Evolutionary conservation across 2,888 invertebrate genomes (phyloP), one percentile per base, ranked within the genome.

Genomic region (Nomada lathburiana): DNA sequence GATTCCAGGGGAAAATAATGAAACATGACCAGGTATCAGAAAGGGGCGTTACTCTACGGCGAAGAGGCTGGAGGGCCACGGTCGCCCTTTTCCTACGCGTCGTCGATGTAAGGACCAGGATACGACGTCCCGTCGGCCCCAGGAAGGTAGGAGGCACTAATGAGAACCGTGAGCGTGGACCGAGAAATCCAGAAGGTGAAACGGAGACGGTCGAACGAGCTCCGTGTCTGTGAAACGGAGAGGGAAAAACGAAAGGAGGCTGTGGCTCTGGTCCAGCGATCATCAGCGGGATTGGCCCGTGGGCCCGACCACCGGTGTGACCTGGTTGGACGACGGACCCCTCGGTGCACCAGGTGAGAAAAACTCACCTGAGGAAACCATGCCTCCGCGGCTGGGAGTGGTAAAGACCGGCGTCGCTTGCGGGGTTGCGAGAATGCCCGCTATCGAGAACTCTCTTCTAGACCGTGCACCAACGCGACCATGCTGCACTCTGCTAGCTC

Each of bases 1-100:
- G 92, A 92, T 92, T 90, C 88, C 89, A 83, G 86, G 89, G 89
- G 86, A 87, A 91, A 92, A 92, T 92, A 92, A 92, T 92, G 92
- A 92, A 92, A 92, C 92, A 91, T 89, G 91, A 92, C 88, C 89
- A 86, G 86, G 89, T 90, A 90, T 92, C 90, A 88, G 89, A 89
- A 90, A 91, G 90, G 90, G 92, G 92, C 92, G 91, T 89, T 87
- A 82, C 90, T 82, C 72, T 36, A 29, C 73, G 52, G 65, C 69
- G 71, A n/a, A 36, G 79, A 55, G 74, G 64, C 57, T 71, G 52
- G 60, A 68, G 65, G 75, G 72, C 73, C 63, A 70, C 57, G 78
- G 53, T 79, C 82, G 76, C 80, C 88, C 88, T 88, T 87, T 88
- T 89, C 86, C 82, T 82, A 65, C 63, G 87, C 80, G 76, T 68